Conservation (phyloP, 2,888 invertebrate genomes). For the Dioctria linearis region DNA sequence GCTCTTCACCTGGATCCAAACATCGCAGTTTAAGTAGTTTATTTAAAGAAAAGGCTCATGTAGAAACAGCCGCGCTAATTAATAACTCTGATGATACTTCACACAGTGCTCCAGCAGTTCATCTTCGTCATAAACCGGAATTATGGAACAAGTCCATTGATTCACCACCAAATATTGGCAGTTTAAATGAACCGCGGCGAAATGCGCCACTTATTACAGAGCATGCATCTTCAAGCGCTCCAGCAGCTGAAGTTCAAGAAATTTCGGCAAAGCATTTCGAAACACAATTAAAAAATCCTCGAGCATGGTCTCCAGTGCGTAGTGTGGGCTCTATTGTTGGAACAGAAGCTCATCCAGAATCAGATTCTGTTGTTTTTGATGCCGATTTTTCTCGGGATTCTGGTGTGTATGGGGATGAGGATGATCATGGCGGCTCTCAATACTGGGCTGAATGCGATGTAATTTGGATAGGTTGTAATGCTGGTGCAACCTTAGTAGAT, state of each 20-base stretch:
- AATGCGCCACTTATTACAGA: conserved; percentile 49
- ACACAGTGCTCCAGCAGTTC: conserved; percentile 81
- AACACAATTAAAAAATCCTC: conserved; percentile 82
- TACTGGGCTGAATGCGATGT: conserved; percentile 87
- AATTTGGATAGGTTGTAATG: conserved; percentile 86
- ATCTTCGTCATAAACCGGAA: conserved; percentile 69
- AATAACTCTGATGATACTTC: conserved; percentile 77
- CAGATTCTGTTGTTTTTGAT: conserved; percentile 86
- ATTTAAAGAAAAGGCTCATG: conserved; percentile 69
- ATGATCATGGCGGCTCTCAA: conserved; percentile 76
- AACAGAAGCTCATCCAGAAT: conserved; percentile 89
- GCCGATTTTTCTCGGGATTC: conserved; percentile 80
- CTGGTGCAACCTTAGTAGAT: conserved; percentile 85
- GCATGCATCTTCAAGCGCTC: conserved; percentile 68
- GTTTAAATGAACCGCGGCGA: conserved; percentile 68
- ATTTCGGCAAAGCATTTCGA: conserved; percentile 79
- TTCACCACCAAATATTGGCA: conserved; percentile 69
- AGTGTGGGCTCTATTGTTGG: conserved; percentile 88
- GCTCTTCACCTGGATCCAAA: conserved; percentile 74
- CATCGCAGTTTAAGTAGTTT: conserved; percentile 80
- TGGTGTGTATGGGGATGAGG: conserved; percentile 85
- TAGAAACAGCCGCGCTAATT: conserved; percentile 69
- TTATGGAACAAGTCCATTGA: conserved; percentile 67
- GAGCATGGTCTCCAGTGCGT: conserved; percentile 91
- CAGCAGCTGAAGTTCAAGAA: conserved; percentile 71